phyloP scores from a whole-genome alignment of 2,888 invertebrate genomes.

The Erebia ligea region DNA sequence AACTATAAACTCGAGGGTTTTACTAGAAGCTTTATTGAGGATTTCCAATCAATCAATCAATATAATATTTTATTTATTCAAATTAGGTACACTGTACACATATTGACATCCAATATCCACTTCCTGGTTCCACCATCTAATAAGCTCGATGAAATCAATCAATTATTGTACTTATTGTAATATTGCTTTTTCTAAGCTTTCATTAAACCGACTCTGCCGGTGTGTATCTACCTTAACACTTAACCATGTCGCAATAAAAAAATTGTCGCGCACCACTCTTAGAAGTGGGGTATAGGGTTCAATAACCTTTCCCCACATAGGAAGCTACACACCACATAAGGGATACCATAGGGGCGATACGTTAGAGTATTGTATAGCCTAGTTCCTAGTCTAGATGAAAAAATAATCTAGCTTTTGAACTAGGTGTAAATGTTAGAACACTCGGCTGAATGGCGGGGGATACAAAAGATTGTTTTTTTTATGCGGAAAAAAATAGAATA shows the following conservation, averaged over 20 bases:
- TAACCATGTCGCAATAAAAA: slow-evolving; percentile 34
- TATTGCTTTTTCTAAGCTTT: too few relatives aligned
- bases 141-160: too few relatives aligned
- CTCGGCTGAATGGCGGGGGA: slow-evolving; percentile 3
- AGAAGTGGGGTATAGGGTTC: slow-evolving; percentile 42
- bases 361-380: slow-evolving; percentile 29
- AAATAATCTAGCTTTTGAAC: slow-evolving; percentile 33
- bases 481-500: background rate
- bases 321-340: slow-evolving; percentile 35
- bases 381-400: slow-evolving; percentile 23
- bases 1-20: too few relatives aligned
- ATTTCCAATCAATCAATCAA: too few relatives aligned
- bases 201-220: too few relatives aligned
- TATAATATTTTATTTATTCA: too few relatives aligned
- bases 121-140: too few relatives aligned
- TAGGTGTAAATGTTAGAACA: slow-evolving; percentile 28
- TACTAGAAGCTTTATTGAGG: too few relatives aligned
- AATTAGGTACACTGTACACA: too few relatives aligned
- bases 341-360: slow-evolving; percentile 34
- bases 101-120: too few relatives aligned
- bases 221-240: slow-evolving; percentile 25
- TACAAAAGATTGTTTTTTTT: slow-evolving; percentile 1
- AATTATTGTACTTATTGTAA: too few relatives aligned
- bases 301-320: slow-evolving; percentile 40
- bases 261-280: slow-evolving; percentile 30